Conservation (phyloP, 2,113 vertebrate genomes). For the Ovis canadensis region DNA sequence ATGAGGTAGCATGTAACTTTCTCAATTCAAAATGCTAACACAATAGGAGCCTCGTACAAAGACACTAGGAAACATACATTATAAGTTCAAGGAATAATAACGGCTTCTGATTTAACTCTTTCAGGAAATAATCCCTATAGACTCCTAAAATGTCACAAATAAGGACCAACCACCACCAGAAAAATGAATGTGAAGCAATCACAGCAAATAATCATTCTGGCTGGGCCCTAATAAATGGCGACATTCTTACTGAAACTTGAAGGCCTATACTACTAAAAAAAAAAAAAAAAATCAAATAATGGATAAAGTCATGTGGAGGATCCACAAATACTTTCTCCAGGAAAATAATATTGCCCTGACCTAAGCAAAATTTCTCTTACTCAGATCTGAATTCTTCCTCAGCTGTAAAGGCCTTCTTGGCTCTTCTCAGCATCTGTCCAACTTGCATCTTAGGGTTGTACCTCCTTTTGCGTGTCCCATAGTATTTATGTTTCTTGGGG, state of each 20-base stretch:
- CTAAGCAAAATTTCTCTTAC: background rate
- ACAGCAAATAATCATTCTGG: background rate
- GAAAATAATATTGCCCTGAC: background rate
- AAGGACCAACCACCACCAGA: background rate
- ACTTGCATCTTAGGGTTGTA: background rate
- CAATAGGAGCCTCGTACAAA: background rate
- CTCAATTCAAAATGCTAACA: background rate
- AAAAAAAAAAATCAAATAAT: background rate
- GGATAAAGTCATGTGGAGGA: background rate
- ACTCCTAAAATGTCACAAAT: background rate
- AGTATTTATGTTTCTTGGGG: background rate
- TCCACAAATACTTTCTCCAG: background rate
- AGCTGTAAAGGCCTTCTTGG: background rate
- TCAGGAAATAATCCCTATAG: background rate
- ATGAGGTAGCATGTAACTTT: background rate
- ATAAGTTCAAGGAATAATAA: background rate
- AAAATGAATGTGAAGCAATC: background rate
- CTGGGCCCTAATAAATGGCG: background rate
- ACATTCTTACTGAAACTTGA: background rate
- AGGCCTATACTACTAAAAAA: background rate
- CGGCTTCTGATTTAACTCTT: background rate
- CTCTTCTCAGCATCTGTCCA: background rate
- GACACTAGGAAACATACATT: background rate
- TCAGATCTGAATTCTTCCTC: background rate
- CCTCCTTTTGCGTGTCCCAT: background rate